A percentile compares a stretch with the other conserved stretches of the same genome.
phyloP scores from a whole-genome alignment of 2,113 vertebrate species.

The Pyxicephalus adspersus region DNA sequence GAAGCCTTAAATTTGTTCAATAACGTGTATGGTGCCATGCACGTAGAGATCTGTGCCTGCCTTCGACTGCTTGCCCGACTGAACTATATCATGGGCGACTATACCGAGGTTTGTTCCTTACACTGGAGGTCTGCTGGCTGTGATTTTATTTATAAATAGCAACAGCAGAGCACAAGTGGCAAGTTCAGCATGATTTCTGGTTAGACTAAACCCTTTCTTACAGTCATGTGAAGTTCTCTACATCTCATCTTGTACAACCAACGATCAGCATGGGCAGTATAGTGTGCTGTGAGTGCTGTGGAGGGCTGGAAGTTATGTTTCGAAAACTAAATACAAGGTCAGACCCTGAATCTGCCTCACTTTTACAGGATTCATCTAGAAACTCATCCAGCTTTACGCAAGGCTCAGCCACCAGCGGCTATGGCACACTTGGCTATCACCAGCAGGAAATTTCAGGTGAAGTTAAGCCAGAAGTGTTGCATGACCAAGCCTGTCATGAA shows the following conservation, averaged over 20 bases:
- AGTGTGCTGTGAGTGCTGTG: slow-evolving; percentile 27
- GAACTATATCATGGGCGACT: slow-evolving; percentile 98
- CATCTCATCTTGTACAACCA: neutral
- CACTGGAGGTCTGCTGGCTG: neutral
- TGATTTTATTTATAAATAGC: slow-evolving; percentile 30
- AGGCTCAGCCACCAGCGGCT: neutral
- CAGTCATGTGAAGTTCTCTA: neutral
- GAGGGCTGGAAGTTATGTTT: slow-evolving; percentile 63
- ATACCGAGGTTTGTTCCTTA: slow-evolving; percentile 84
- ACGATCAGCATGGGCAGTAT: slow-evolving; percentile 23
- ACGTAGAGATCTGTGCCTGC: slow-evolving; percentile 96
- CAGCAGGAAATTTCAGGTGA: neutral
- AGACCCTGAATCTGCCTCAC: slow-evolving; percentile 58
- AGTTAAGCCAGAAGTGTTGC: neutral
- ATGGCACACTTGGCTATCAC: neutral
- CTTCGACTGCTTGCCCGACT: slow-evolving; percentile 93
- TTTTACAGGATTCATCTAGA: slow-evolving; percentile 60
- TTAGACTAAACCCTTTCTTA: neutral
- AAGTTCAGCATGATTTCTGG: neutral
- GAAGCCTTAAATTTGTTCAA: slow-evolving; percentile 98
- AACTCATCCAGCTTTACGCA: slow-evolving; percentile 54
- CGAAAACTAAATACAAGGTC: neutral
- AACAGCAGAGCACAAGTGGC: slow-evolving; percentile 3
- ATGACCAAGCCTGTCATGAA: neutral
- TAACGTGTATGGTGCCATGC: slow-evolving; percentile 98